Conservation (phyloP, 2,888 invertebrate species). For the Chrysomela aeneicollis region DNA sequence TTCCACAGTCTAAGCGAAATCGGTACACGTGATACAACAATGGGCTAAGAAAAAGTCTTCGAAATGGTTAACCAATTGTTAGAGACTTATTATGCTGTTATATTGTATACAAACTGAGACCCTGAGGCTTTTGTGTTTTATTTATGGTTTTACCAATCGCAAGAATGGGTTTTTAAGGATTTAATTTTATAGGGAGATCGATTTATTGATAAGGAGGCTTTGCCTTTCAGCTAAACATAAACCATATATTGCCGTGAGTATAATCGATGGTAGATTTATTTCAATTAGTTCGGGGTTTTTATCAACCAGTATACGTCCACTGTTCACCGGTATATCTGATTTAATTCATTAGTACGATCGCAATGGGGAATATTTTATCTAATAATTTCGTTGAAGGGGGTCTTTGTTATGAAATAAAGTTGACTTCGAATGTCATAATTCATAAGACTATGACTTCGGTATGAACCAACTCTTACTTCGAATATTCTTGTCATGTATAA, state of each 20-base stretch:
- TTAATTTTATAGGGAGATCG: constrained; percentile 32
- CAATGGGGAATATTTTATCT: no score
- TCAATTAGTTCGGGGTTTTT: constrained; percentile 32
- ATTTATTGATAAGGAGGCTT: constrained; percentile 34
- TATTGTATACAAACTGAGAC: constrained; percentile 50
- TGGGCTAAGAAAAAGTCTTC: constrained; percentile 45
- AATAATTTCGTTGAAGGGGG: no score
- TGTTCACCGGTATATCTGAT: no score
- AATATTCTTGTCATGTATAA: no score
- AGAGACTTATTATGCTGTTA: constrained; percentile 51
- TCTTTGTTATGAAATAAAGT: no score
- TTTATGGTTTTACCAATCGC: constrained; percentile 46
- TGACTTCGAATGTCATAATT: no score
- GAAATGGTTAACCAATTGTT: constrained; percentile 54
- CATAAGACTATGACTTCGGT: no score
- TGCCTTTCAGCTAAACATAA: constrained; percentile 29
- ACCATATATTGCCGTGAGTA: constrained; percentile 17
- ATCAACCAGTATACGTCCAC: constrained; percentile 2
- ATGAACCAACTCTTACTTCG: no score
- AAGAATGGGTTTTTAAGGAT: constrained; percentile 42
- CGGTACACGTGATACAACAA: constrained; percentile 51
- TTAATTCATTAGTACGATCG: no score
- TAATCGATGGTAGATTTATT: constrained; percentile 31
- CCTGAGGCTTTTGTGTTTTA: constrained; percentile 40
- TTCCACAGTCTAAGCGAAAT: constrained; percentile 36